Percentiles rank a stretch among this genome's conserved stretches.
These are phyloP conservation scores for Lepidotrigona ventralis DNA, from an alignment of 1,140 invertebrate genomes.

Conservation along the genomic window DNA sequence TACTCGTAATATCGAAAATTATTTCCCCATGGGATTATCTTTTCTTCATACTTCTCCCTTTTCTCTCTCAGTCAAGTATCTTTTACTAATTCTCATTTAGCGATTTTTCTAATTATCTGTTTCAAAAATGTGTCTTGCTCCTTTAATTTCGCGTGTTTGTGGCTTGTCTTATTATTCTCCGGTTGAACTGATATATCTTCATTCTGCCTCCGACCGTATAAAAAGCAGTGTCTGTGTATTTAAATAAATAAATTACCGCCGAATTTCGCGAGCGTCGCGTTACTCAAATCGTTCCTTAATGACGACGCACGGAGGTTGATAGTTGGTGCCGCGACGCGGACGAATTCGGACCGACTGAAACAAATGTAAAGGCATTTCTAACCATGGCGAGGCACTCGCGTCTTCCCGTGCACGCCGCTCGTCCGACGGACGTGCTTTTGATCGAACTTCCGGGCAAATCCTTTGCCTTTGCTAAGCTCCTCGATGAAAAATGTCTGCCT, in stretches of 20 bases:
- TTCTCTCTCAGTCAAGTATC: background rate
- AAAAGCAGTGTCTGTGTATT: too few relatives aligned
- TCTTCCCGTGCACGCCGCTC: background rate
- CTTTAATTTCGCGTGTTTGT: too few relatives aligned
- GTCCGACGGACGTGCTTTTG: constrained; percentile 48
- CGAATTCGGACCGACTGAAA: constrained; percentile 39
- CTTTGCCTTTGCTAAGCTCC: constrained; percentile 5
- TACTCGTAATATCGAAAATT: background rate
- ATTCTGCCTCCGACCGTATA: too few relatives aligned
- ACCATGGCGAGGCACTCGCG: constrained; percentile 29
- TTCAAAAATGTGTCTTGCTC: too few relatives aligned
- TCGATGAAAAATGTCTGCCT: constrained; percentile 28
- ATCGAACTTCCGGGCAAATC: constrained; percentile 47
- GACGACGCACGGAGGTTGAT: constrained; percentile 23
- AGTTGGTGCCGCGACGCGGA: constrained; percentile 34
- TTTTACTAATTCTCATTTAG: background rate
- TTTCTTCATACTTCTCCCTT: background rate
- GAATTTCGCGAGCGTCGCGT: background rate
- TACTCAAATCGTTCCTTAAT: constrained; percentile 26
- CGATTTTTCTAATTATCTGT: too few relatives aligned
- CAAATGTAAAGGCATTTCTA: constrained; percentile 58
- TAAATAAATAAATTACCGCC: too few relatives aligned
- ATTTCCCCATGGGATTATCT: background rate
- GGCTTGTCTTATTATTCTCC: too few relatives aligned
- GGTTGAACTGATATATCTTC: too few relatives aligned